Conservation (phyloP, 2,797 vertebrate genomes). For the Fringilla coelebs region DNA sequence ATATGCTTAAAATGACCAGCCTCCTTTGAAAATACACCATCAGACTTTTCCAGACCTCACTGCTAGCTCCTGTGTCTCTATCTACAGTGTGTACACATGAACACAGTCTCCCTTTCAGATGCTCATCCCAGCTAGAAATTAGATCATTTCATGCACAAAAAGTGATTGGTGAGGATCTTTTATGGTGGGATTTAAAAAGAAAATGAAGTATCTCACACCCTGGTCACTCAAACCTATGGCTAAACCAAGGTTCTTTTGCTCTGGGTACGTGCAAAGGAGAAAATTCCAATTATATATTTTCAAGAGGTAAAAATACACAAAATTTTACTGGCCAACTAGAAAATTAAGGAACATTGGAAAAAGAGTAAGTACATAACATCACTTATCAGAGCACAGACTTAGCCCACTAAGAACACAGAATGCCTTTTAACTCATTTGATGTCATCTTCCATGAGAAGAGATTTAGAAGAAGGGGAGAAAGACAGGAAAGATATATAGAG, state of each 20-base stretch:
- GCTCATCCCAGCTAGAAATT: background rate
- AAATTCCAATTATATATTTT: background rate
- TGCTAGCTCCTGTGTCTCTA: background rate
- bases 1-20: background rate
- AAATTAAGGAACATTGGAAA: background rate
- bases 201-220: background rate
- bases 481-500: background rate
- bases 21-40: background rate
- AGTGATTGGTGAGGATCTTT: background rate
- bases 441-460: background rate
- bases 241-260: background rate
- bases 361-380: background rate
- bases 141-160: background rate
- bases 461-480: background rate
- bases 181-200: background rate
- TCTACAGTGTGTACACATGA: rapidly evolving
- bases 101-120: background rate
- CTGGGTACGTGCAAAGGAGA: background rate
- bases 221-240: background rate
- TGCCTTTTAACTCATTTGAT: background rate
- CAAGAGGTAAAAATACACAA: background rate
- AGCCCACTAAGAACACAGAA: background rate
- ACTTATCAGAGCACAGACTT: background rate
- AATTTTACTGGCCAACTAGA: background rate
- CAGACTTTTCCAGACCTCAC: background rate